Conservation (phyloP, 2,797 vertebrate species). For the Podarcis siculus region DNA sequence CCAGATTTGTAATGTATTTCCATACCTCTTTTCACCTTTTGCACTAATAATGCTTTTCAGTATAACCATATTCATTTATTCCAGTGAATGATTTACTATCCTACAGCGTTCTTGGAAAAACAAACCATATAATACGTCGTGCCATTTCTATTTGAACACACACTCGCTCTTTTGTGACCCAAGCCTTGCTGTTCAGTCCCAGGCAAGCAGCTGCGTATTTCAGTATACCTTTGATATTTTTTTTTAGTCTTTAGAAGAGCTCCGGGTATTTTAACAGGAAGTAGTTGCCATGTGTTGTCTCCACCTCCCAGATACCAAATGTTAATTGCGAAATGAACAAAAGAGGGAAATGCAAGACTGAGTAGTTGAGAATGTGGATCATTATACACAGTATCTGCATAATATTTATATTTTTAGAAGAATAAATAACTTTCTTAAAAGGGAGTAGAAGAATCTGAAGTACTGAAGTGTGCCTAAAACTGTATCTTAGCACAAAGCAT, state of each 20-base stretch:
- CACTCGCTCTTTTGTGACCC: neutral
- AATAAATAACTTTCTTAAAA: too few species aligned
- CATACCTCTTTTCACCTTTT: neutral
- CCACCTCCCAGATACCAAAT: conserved; percentile 9
- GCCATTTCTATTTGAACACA: neutral
- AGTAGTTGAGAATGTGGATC: too few species aligned
- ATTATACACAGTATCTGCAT: too few species aligned
- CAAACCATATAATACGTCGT: neutral
- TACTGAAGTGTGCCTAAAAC: neutral
- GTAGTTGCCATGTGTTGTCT: neutral
- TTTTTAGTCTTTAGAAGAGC: neutral
- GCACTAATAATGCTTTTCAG: neutral
- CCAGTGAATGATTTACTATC: neutral
- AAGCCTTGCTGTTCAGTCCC: neutral
- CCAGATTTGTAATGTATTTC: neutral
- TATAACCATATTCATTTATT: neutral
- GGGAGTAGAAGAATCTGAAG: neutral
- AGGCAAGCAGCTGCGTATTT: neutral
- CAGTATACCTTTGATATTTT: neutral
- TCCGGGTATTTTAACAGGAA: conserved; percentile 33
- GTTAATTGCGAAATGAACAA: neutral
- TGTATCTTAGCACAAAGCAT: too few species aligned
- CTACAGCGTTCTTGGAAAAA: neutral
- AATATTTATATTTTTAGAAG: too few species aligned
- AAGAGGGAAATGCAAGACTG: neutral